Conservation (phyloP, 2,888 invertebrate genomes). For the Idaea aversata region DNA sequence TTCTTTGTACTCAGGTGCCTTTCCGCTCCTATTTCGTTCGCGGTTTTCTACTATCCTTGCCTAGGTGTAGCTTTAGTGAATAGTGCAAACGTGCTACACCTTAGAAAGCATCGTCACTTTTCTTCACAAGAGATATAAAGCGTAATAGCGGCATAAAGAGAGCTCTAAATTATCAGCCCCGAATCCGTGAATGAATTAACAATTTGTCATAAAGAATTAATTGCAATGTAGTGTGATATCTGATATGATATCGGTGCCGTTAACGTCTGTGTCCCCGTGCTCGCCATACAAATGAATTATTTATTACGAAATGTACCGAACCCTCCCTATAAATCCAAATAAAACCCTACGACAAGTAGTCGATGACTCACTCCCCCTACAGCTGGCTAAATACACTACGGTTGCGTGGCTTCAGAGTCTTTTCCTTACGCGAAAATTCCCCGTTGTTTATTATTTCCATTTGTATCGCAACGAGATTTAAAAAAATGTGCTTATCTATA, state of each 20-base stretch:
- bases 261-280: conserved; percentile 8
- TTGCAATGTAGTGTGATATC: conserved; percentile 3
- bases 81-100: no score
- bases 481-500: neutral
- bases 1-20: no score
- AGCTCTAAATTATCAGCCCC: no score
- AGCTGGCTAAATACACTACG: conserved; percentile 35
- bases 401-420: neutral
- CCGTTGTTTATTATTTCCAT: neutral
- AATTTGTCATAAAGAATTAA: neutral
- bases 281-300: conserved; percentile 27
- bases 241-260: conserved; percentile 19
- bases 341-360: conserved; percentile 28
- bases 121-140: no score
- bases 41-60: no score
- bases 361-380: conserved; percentile 25
- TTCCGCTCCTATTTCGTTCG: no score
- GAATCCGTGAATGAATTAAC: neutral
- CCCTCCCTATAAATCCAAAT: conserved; percentile 39
- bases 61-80: no score
- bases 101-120: no score
- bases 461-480: neutral
- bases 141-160: no score
- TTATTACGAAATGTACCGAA: conserved; percentile 22
- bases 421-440: neutral